Percentiles rank a stretch among this genome's conserved stretches.
Conservation (phyloP, 2,113 vertebrate genomes). For the Martes martes region DNA sequence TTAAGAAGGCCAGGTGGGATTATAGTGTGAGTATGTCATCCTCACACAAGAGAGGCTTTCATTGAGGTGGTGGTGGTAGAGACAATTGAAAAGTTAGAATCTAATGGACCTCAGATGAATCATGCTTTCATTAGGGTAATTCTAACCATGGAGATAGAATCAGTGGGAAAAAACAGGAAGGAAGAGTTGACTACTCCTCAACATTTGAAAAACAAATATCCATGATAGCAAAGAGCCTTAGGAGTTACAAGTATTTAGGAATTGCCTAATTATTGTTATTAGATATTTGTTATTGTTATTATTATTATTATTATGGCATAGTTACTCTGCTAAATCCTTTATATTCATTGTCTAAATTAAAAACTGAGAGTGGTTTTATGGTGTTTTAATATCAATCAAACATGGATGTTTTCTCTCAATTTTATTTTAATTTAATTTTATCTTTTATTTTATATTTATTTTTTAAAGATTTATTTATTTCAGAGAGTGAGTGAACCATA, state of each 20-base stretch:
- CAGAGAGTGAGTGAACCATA: not conserved
- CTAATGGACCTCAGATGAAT: not conserved
- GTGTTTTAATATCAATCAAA: not conserved
- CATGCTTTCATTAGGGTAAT: not conserved
- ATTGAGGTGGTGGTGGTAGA: fast-evolving
- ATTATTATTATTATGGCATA: not conserved
- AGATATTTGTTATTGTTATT: not conserved
- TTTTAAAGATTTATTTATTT: not conserved
- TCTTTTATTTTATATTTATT: too few relatives aligned
- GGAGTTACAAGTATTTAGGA: not conserved
- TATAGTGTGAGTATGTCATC: not conserved
- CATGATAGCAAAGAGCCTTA: not conserved
- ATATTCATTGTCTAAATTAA: not conserved
- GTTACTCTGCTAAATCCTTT: not conserved
- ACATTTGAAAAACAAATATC: not conserved
- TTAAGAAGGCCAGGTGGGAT: not conserved
- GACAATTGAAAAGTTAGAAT: not conserved
- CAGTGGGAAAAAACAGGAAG: not conserved
- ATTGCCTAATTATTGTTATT: not conserved
- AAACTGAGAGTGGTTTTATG: not conserved
- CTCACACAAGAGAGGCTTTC: not conserved
- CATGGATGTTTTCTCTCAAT: not conserved
- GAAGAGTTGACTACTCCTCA: not conserved
- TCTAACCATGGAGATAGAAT: not conserved
- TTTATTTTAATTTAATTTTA: not conserved